phyloP scores from a whole-genome alignment of 2,888 invertebrate species.

The Iphiclides podalirius region DNA sequence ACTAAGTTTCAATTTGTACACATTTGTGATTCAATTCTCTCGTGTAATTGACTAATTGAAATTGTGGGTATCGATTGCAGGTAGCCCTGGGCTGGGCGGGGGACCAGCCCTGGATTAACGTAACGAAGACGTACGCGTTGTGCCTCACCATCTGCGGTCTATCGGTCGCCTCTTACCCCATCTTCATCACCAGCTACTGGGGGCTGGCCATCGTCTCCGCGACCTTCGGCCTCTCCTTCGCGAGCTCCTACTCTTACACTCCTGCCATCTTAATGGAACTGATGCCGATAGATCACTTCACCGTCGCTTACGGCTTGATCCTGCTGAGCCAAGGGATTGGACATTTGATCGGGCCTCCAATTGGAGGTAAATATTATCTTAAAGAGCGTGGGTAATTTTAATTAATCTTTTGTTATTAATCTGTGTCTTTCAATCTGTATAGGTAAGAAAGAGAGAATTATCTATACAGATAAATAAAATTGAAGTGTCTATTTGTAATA shows the following conservation, averaged over 20 bases:
- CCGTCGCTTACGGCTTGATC: conserved; percentile 94
- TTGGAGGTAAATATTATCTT: conserved; percentile 85
- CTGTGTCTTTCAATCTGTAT: no score
- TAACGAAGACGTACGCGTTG: conserved; percentile 88
- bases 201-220: conserved; percentile 74
- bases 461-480: no score
- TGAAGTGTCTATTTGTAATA: no score
- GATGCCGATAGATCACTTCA: conserved; percentile 93
- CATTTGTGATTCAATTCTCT: no score
- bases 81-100: conserved; percentile 92
- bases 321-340: conserved; percentile 95
- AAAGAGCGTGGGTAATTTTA: not conserved
- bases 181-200: conserved; percentile 74
- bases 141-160: conserved; percentile 86
- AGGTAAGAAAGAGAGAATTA: no score
- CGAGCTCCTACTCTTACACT: conserved; percentile 94
- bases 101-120: conserved; percentile 91
- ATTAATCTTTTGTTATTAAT: not conserved
- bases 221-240: conserved; percentile 92
- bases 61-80: conserved; percentile 53
- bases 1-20: no score
- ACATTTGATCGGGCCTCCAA: conserved; percentile 94
- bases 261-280: conserved; percentile 93
- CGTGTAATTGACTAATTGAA: no score
- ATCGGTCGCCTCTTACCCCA: conserved; percentile 80